Percentiles rank a stretch among this genome's conserved stretches.
phyloP scores from a whole-genome alignment of 2,113 vertebrate species.

The Charadrius vociferus region DNA sequence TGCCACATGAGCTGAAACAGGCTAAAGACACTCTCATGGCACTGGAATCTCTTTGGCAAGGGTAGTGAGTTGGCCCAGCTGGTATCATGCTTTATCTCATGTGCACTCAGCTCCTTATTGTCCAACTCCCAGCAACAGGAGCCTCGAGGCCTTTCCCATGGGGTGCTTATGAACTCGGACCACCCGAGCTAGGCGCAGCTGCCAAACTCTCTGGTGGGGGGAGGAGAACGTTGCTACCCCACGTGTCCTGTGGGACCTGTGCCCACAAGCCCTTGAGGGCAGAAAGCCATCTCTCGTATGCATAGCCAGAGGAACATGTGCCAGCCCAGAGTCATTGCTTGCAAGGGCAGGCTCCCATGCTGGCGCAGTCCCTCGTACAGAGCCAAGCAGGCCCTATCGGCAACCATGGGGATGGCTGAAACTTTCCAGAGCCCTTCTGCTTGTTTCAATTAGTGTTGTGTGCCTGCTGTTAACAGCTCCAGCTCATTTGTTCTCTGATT shows the following conservation, averaged over 20 bases:
- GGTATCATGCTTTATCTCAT: not conserved
- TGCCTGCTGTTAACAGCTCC: conserved; percentile 7
- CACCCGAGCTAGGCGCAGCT: not conserved
- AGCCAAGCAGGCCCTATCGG: not conserved
- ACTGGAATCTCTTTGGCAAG: not conserved
- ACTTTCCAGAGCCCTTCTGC: conserved; percentile 1
- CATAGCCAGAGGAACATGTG: not conserved
- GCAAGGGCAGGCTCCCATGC: not conserved
- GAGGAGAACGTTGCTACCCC: not conserved
- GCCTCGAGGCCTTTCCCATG: conserved; percentile 42
- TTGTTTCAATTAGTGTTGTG: not conserved
- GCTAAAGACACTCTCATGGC: conserved; percentile 7
- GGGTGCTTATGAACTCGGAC: not conserved
- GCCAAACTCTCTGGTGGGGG: conserved; percentile 6
- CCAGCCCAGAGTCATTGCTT: not conserved
- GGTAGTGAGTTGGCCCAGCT: conserved; percentile 24
- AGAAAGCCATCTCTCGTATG: not conserved
- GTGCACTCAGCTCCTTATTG: not conserved
- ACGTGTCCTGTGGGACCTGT: not conserved
- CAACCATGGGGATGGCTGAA: conserved; percentile 5
- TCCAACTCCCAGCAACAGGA: conserved; percentile 54
- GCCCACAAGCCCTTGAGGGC: not conserved
- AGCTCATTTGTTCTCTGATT: not conserved
- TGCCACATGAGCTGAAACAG: conserved; percentile 26
- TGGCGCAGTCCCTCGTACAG: not conserved